Evolutionary conservation across 1,140 invertebrate species (phyloP).

Genomic region (Conus betulinus): DNA sequence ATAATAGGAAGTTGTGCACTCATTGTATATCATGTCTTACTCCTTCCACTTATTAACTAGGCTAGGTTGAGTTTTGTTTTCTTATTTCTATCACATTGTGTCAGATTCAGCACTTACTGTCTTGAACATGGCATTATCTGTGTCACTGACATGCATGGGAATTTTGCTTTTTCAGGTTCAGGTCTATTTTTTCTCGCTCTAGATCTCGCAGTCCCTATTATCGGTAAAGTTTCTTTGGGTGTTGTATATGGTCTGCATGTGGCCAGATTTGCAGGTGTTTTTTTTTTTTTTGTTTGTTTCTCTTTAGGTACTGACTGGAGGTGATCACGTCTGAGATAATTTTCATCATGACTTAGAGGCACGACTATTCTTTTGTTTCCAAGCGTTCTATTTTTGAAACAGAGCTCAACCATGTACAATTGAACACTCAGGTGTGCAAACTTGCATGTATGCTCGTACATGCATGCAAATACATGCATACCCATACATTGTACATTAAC

Average conservation of each 20-base stretch:
- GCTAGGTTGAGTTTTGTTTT: too few relatives aligned
- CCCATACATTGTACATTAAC: too few relatives aligned
- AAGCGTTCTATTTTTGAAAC: too few relatives aligned
- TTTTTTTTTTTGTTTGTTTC: neutral
- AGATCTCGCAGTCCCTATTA: constrained; percentile 7
- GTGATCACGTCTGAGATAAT: neutral
- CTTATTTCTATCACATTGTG: too few relatives aligned
- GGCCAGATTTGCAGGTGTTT: neutral
- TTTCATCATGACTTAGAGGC: too few relatives aligned
- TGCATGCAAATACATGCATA: neutral
- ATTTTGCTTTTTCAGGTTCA: constrained; percentile 19
- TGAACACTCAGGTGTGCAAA: neutral
- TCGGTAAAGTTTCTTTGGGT: neutral
- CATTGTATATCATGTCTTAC: neutral
- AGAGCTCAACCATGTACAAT: neutral
- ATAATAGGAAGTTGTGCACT: neutral
- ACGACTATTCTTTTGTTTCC: too few relatives aligned
- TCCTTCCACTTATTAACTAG: neutral
- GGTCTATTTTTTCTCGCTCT: constrained; percentile 23
- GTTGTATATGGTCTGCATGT: neutral
- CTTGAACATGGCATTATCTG: neutral
- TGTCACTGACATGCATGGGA: neutral
- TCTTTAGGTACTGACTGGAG: neutral
- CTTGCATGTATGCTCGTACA: neutral
- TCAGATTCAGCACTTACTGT: neutral